Evolutionary conservation across 2,888 invertebrate genomes (phyloP).

Genomic region (Thymelicus acteon): DNA sequence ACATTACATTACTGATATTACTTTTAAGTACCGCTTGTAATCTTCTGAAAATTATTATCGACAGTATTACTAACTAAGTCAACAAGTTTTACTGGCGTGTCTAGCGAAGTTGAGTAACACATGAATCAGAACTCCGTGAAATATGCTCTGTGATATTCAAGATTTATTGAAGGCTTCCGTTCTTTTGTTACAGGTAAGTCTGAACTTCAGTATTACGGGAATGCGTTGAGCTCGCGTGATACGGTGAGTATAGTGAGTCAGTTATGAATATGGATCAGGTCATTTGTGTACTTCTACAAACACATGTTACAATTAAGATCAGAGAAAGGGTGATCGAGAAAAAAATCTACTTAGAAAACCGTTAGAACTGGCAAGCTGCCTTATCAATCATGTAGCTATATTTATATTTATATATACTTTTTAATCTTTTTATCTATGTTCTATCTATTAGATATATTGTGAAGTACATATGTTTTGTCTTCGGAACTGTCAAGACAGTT

Average conservation of each 20-base stretch:
- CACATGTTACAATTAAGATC: too few relatives aligned
- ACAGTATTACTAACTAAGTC: constrained; percentile 51
- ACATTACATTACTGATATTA: constrained; percentile 11
- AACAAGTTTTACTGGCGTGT: constrained; percentile 49
- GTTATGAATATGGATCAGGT: too few relatives aligned
- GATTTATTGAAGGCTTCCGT: constrained; percentile 58
- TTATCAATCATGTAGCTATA: too few relatives aligned
- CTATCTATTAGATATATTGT: too few relatives aligned
- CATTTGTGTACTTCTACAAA: too few relatives aligned
- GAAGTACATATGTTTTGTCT: too few relatives aligned
- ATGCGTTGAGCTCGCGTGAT: constrained; percentile 36
- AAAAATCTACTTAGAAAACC: too few relatives aligned
- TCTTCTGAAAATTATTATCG: constrained; percentile 39
- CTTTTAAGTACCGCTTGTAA: constrained; percentile 41
- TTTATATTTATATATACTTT: too few relatives aligned
- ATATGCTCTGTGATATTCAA: constrained; percentile 46
- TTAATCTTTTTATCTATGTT: too few relatives aligned
- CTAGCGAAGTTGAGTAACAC: constrained; percentile 55
- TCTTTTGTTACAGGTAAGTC: constrained; percentile 52
- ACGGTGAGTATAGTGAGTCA: constrained; percentile 41
- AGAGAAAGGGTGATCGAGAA: too few relatives aligned
- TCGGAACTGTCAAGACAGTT: too few relatives aligned
- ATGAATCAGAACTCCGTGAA: constrained; percentile 48
- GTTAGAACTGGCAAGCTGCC: too few relatives aligned
- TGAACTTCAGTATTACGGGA: constrained; percentile 36